Evolutionary conservation across 2,888 invertebrate genomes (phyloP).

Genomic region (Alentia gelatinosa): DNA sequence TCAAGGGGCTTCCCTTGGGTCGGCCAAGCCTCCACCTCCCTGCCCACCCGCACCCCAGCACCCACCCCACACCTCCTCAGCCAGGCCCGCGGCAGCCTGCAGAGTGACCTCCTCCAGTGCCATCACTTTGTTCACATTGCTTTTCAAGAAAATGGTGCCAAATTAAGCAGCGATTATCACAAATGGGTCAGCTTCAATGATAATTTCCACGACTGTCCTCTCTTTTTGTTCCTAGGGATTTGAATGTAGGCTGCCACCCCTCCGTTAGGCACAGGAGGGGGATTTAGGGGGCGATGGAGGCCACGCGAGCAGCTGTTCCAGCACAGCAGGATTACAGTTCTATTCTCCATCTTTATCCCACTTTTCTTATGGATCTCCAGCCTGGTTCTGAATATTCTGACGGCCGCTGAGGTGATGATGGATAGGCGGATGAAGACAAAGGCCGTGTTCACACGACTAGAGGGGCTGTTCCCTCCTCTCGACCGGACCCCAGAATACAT

Average conservation of each 20-base stretch:
- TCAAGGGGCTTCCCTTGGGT: neutral
- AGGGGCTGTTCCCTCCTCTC: neutral
- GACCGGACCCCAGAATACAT: neutral
- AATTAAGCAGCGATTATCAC: neutral
- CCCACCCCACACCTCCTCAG: too few species aligned
- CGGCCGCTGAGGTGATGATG: conserved; percentile 15
- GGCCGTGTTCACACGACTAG: conserved; percentile 20
- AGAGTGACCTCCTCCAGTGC: too few species aligned
- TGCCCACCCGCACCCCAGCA: neutral
- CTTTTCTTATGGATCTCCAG: neutral
- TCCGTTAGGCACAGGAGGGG: neutral
- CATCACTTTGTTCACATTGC: neutral
- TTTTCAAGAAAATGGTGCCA: neutral
- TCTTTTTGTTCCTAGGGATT: neutral
- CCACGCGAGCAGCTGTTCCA: conserved; percentile 2
- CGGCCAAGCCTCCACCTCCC: neutral
- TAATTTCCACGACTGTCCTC: neutral
- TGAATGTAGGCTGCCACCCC: neutral
- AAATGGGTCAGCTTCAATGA: neutral
- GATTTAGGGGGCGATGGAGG: neutral
- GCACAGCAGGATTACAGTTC: neutral
- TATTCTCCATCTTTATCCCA: conserved; percentile 28
- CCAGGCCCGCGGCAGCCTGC: too few species aligned
- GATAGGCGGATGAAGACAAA: conserved; percentile 36
- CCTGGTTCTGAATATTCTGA: neutral